Evolutionary conservation across 2,888 invertebrate genomes (phyloP).

Genomic region (Acleris laterana): DNA sequence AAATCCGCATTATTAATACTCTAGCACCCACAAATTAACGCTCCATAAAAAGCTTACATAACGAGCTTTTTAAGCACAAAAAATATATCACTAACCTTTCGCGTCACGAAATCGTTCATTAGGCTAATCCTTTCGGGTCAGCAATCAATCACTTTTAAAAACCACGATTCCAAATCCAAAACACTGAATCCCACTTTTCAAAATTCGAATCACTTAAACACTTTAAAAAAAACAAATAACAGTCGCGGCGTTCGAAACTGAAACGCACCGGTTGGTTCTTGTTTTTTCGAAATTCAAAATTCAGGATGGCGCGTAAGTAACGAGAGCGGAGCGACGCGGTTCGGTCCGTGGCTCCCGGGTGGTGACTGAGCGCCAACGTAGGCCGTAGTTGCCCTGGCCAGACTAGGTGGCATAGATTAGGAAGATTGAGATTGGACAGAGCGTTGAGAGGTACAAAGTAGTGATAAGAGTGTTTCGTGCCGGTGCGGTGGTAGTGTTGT

Average conservation of each 20-base stretch:
- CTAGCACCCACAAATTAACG: slow-evolving; percentile 29
- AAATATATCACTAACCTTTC: slow-evolving; percentile 40
- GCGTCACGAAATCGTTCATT: slow-evolving; percentile 40
- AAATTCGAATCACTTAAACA: slow-evolving; percentile 41
- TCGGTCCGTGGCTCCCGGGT: slow-evolving; percentile 55
- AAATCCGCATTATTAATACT: slow-evolving; percentile 34
- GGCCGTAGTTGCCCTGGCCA: slow-evolving; percentile 77
- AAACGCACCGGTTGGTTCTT: slow-evolving; percentile 14
- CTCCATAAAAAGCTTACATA: slow-evolving; percentile 33
- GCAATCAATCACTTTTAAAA: slow-evolving; percentile 45
- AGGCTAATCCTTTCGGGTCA: slow-evolving; percentile 38
- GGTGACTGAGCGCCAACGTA: slow-evolving; percentile 75
- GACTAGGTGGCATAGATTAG: slow-evolving; percentile 69
- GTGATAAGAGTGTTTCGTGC: slow-evolving; percentile 23
- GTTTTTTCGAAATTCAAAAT: slow-evolving; percentile 55
- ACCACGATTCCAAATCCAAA: slow-evolving; percentile 38
- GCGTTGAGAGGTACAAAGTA: background rate
- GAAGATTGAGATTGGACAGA: slow-evolving; percentile 39
- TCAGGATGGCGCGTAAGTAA: slow-evolving; percentile 51
- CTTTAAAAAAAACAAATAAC: slow-evolving; percentile 23
- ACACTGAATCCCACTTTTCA: slow-evolving; percentile 39
- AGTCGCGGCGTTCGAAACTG: slow-evolving; percentile 16
- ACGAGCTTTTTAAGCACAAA: slow-evolving; percentile 43
- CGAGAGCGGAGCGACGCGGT: slow-evolving; percentile 39
- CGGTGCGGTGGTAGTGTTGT: background rate